A percentile compares a stretch with the other conserved stretches of the same genome.
These are phyloP conservation scores for Cuniculus paca DNA, from an alignment of 2,797 vertebrate species.

Conservation along the genomic window DNA sequence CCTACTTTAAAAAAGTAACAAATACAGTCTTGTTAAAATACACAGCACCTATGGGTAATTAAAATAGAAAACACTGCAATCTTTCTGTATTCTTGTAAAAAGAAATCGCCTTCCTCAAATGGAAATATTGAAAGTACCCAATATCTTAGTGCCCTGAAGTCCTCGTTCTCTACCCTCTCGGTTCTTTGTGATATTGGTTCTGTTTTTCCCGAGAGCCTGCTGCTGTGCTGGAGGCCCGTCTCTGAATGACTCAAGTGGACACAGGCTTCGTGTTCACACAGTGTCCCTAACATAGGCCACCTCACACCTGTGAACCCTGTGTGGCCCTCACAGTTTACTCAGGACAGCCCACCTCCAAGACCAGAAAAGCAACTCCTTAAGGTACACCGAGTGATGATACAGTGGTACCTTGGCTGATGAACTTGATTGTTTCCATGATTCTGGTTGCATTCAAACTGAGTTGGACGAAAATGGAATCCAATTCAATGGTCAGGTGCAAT, in stretches of 20 bases:
- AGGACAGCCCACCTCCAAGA: too few species aligned
- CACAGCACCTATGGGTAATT: neutral
- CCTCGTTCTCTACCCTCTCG: neutral
- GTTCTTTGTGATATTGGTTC: neutral
- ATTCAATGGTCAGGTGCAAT: too few species aligned
- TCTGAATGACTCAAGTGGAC: neutral
- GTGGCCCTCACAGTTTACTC: neutral
- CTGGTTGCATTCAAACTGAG: too few species aligned
- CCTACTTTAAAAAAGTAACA: neutral
- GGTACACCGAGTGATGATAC: neutral
- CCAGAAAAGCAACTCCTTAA: neutral
- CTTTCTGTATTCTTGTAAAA: neutral
- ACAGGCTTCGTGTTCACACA: neutral
- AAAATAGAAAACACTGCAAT: neutral
- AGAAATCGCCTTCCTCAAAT: neutral
- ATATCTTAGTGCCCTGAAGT: neutral
- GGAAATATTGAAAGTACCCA: neutral
- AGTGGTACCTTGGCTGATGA: too few species aligned
- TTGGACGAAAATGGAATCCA: too few species aligned
- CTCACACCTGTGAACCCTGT: neutral
- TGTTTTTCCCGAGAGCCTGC: neutral
- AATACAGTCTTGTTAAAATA: neutral
- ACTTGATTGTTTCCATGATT: too few species aligned
- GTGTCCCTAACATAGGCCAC: neutral
- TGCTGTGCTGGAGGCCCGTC: neutral